These are phyloP conservation scores for Thryonomys swinderianus DNA, from an alignment of 2,113 vertebrate genomes.

Conservation along the genomic window DNA sequence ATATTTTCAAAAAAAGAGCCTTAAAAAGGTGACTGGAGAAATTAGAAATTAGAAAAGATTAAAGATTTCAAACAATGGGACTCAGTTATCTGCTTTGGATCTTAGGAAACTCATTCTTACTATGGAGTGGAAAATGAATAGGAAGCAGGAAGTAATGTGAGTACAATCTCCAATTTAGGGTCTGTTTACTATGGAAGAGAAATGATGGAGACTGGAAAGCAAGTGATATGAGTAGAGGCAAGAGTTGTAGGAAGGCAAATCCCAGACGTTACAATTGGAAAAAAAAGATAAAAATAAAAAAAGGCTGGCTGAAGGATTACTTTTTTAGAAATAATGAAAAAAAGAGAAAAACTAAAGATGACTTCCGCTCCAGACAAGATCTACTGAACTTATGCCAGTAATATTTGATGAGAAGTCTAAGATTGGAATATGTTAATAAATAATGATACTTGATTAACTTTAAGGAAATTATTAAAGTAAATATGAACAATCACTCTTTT, in stretches of 20 bases:
- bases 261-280: neutral
- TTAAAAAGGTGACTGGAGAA: neutral
- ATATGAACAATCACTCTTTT: slow-evolving; percentile 2
- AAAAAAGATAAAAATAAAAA: neutral
- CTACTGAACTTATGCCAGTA: neutral
- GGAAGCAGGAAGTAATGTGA: neutral
- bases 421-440: neutral
- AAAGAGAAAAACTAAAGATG: neutral
- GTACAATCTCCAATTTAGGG: neutral
- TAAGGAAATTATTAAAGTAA: slow-evolving; percentile 44
- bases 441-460: slow-evolving; percentile 38
- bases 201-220: neutral
- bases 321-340: neutral
- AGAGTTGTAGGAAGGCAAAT: neutral
- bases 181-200: neutral
- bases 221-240: neutral
- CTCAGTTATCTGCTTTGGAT: neutral
- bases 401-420: slow-evolving; percentile 18
- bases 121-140: neutral
- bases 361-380: slow-evolving; percentile 2
- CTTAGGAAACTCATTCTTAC: neutral
- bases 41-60: neutral
- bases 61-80: neutral
- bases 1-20: slow-evolving; percentile 1
- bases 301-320: neutral